phyloP scores from a whole-genome alignment of 2,888 invertebrate genomes.

The Agrotis segetum region DNA sequence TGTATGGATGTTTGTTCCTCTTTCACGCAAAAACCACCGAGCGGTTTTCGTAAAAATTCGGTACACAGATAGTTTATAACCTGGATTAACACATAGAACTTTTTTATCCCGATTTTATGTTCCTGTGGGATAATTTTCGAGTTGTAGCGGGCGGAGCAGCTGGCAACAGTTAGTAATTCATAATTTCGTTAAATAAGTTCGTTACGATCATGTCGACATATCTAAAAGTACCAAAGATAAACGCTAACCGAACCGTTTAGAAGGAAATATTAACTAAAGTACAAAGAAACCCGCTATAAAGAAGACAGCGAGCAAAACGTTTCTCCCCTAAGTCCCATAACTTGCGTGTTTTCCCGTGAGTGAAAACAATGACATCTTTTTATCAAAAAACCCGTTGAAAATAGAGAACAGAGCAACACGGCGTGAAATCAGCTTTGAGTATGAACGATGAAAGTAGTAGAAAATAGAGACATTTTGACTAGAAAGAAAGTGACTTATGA shows the following conservation, averaged over 20 bases:
- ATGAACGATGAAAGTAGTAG: slow-evolving; percentile 2
- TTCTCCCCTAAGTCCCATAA: slow-evolving; percentile 41
- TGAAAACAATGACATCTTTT: slow-evolving; percentile 47
- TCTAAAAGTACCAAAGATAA: slow-evolving; percentile 20
- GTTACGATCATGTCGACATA: neutral
- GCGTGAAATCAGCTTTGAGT: slow-evolving; percentile 22
- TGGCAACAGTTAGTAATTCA: too few relatives aligned
- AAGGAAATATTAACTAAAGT: slow-evolving; percentile 42
- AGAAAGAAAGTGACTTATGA: too few relatives aligned
- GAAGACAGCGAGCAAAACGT: slow-evolving; percentile 44
- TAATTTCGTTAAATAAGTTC: too few relatives aligned
- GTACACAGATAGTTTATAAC: too few relatives aligned
- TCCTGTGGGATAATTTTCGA: too few relatives aligned
- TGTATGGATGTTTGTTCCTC: too few relatives aligned
- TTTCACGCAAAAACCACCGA: too few relatives aligned
- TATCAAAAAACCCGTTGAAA: slow-evolving; percentile 44
- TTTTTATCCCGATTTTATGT: too few relatives aligned
- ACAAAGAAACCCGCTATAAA: slow-evolving; percentile 32
- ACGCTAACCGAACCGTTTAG: slow-evolving; percentile 23
- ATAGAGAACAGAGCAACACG: slow-evolving; percentile 4
- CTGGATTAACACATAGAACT: too few relatives aligned
- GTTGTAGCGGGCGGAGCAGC: too few relatives aligned
- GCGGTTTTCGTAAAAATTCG: too few relatives aligned
- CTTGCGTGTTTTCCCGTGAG: slow-evolving; percentile 35
- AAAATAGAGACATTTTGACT: neutral